phyloP scores from a whole-genome alignment of 2,797 vertebrate genomes.

The Mormyrus hasselquistii region DNA sequence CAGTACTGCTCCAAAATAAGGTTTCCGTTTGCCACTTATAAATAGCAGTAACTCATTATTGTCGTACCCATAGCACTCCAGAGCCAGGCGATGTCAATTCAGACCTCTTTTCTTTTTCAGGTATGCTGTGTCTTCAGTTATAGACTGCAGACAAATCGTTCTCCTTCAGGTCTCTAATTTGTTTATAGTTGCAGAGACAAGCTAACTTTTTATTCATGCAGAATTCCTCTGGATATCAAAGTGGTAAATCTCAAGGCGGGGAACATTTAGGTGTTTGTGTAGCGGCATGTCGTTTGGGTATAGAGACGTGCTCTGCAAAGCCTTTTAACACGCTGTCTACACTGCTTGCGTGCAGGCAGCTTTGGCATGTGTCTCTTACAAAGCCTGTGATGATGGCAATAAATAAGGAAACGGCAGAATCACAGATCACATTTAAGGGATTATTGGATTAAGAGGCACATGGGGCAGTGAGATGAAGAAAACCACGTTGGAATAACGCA shows the following conservation, averaged over 20 bases:
- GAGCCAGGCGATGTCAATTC: not conserved
- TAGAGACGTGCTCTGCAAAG: not conserved
- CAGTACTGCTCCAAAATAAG: not conserved
- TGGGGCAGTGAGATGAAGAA: not conserved
- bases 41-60: not conserved
- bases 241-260: not conserved
- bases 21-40: not conserved
- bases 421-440: conserved; percentile 4
- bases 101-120: not conserved
- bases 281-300: not conserved
- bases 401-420: conserved; percentile 12
- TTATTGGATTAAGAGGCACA: conserved; percentile 9
- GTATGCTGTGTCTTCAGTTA: not conserved
- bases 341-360: not conserved
- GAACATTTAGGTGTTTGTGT: not conserved
- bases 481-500: not conserved
- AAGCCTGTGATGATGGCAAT: not conserved
- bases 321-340: not conserved
- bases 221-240: not conserved
- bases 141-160: not conserved
- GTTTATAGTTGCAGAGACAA: not conserved
- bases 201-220: not conserved
- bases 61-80: not conserved
- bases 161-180: not conserved
- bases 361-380: not conserved